Conservation (phyloP, 2,888 invertebrate species). For the Clostera curtula region DNA sequence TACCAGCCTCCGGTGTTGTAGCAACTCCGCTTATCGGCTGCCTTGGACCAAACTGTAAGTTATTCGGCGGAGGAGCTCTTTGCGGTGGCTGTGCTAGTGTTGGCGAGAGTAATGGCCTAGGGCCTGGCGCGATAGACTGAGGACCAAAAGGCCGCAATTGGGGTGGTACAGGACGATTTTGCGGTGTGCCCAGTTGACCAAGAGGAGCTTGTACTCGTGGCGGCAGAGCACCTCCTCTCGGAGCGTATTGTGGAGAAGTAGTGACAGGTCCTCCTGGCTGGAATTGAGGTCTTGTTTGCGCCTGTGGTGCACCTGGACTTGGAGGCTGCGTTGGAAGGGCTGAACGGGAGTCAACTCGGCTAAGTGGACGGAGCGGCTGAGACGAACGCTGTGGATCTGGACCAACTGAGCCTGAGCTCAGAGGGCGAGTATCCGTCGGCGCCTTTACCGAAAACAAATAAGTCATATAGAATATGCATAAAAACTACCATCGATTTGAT, state of each 20-base stretch:
- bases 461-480: too few relatives aligned
- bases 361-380: constrained; percentile 50
- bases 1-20: constrained; percentile 51
- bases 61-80: constrained; percentile 64
- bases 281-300: constrained; percentile 54
- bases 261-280: constrained; percentile 63
- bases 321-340: constrained; percentile 43
- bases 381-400: constrained; percentile 34
- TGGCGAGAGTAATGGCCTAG: constrained; percentile 43
- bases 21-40: constrained; percentile 46
- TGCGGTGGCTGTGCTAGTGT: constrained; percentile 41
- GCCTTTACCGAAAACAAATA: constrained; percentile 47
- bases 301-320: constrained; percentile 42
- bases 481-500: too few relatives aligned
- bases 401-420: constrained; percentile 36
- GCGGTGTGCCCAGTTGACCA: constrained; percentile 42
- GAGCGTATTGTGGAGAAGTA: constrained; percentile 43
- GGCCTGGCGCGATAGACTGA: constrained; percentile 49
- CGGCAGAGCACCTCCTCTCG: constrained; percentile 44
- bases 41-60: constrained; percentile 66
- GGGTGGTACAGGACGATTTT: constrained; percentile 41
- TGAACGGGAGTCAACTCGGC: constrained; percentile 55
- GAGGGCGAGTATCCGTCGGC: constrained; percentile 47
- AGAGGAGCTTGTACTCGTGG: constrained; percentile 43
- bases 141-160: constrained; percentile 50